Conservation (phyloP, 92 coral and sea anemone genomes). For the Micromussa lordhowensis region DNA sequence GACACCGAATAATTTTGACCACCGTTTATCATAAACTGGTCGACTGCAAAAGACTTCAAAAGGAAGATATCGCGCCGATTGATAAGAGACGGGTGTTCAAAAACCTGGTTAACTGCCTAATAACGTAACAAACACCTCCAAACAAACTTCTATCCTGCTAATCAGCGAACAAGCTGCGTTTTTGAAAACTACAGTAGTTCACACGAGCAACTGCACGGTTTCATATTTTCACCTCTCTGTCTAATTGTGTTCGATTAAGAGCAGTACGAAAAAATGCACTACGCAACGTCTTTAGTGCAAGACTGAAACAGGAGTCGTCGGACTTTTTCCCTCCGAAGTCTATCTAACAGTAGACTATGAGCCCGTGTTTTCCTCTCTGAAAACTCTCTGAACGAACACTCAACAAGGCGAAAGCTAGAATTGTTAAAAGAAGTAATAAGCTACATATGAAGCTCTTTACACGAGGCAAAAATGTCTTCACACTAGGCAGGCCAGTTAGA, state of each 20-base stretch:
- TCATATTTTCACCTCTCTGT: not conserved
- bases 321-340: not conserved
- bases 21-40: not conserved
- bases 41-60: not conserved
- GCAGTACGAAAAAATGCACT: not conserved
- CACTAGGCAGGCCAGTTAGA: not conserved
- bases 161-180: not conserved
- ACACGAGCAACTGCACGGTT: not conserved
- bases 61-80: not conserved
- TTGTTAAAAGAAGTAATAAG: not conserved
- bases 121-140: not conserved
- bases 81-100: not conserved
- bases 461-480: no score
- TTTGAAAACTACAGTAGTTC: not conserved
- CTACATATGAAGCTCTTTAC: not conserved
- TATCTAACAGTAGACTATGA: not conserved
- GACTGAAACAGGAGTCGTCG: not conserved
- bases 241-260: not conserved
- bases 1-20: conserved; percentile 26
- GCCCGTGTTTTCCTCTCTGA: not conserved
- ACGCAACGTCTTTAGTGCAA: not conserved
- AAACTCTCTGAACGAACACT: not conserved
- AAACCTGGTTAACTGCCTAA: not conserved
- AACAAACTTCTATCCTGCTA: not conserved
- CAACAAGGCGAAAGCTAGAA: not conserved